A percentile compares a stretch with the other conserved stretches of the same genome.
phyloP scores from a whole-genome alignment of 2,113 vertebrate genomes.

The Dicerorhinus sumatrensis region DNA sequence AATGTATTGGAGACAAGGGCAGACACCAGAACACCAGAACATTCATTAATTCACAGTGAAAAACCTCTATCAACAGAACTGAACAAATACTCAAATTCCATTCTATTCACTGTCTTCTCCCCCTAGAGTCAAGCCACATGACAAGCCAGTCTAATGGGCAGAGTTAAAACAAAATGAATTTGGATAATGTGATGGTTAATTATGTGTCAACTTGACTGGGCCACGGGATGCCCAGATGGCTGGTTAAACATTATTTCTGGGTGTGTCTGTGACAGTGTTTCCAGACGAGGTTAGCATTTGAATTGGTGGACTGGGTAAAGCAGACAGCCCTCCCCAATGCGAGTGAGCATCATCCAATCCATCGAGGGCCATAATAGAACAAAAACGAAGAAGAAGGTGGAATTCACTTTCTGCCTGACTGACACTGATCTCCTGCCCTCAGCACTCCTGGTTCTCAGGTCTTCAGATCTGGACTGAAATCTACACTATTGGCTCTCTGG shows the following conservation, averaged over 20 bases:
- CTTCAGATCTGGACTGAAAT: background rate
- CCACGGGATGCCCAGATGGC: background rate
- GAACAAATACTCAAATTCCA: background rate
- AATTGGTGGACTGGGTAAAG: background rate
- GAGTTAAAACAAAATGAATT: conserved; percentile 9
- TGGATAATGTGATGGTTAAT: background rate
- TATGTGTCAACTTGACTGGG: background rate
- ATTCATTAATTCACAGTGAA: background rate
- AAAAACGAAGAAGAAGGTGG: background rate
- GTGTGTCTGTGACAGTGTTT: background rate
- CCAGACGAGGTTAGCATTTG: background rate
- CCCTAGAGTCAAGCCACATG: background rate
- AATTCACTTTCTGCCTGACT: background rate
- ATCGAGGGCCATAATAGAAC: background rate
- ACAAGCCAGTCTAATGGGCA: background rate
- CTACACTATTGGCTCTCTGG: background rate
- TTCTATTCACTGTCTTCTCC: background rate
- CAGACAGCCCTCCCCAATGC: background rate
- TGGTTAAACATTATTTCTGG: background rate
- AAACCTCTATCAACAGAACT: background rate
- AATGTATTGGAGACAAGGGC: background rate
- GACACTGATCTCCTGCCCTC: background rate
- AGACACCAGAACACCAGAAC: background rate
- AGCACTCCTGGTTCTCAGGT: background rate
- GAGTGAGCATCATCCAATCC: too few species aligned